These are phyloP conservation scores for Augochlorella aurata DNA, from an alignment of 2,888 invertebrate genomes.

Conservation along the genomic window DNA sequence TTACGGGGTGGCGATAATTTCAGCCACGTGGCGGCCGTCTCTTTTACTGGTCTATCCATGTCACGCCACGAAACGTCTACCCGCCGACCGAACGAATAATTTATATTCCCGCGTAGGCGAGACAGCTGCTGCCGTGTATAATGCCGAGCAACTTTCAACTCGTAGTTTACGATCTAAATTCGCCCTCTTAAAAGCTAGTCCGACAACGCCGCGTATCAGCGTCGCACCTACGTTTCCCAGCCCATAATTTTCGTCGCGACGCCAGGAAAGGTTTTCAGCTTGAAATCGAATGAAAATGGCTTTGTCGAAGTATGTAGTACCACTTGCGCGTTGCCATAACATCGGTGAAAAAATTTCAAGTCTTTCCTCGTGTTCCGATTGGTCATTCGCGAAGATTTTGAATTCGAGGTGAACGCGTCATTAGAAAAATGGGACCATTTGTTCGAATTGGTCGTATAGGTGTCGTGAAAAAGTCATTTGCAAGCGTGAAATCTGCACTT, in stretches of 20 bases:
- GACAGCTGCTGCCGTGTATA: slow-evolving; percentile 4
- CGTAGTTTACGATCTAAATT: background rate
- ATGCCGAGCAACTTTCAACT: background rate
- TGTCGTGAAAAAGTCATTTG: background rate
- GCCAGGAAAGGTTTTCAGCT: background rate
- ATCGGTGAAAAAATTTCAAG: too few relatives aligned
- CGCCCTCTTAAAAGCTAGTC: background rate
- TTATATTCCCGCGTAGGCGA: slow-evolving; percentile 1
- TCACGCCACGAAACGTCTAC: slow-evolving; percentile 6
- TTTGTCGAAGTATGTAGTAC: background rate
- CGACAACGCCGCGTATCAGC: background rate
- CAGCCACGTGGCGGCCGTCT: slow-evolving; percentile 47
- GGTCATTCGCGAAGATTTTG: background rate
- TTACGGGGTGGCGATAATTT: slow-evolving; percentile 35
- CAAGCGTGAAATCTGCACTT: background rate
- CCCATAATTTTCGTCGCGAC: background rate
- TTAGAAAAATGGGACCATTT: background rate
- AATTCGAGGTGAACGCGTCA: too few relatives aligned
- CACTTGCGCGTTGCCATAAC: too few relatives aligned
- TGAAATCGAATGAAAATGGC: background rate
- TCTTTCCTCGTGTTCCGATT: too few relatives aligned
- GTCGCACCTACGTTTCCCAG: background rate
- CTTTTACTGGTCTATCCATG: slow-evolving; percentile 29
- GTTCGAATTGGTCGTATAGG: background rate
- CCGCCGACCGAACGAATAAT: background rate